Conservation (phyloP, 2,888 invertebrate species). For the Epistrophe eligans region DNA sequence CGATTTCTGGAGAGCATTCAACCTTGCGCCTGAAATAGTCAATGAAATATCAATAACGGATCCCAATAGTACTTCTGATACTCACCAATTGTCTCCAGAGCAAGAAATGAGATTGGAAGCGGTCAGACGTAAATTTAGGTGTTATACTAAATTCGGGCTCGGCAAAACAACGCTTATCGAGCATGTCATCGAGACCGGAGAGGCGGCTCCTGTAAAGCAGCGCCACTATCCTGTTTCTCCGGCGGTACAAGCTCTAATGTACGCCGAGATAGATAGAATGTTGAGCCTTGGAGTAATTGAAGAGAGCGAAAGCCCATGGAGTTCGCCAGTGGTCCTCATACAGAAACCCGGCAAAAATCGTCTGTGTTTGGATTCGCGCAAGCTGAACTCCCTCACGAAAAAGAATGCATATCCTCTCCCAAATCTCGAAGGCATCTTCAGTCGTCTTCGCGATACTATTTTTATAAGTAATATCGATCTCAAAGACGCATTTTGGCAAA, state of each 20-base stretch:
- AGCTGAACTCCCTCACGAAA: background rate
- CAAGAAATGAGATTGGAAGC: too few relatives aligned
- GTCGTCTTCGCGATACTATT: background rate
- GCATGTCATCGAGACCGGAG: too few relatives aligned
- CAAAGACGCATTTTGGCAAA: background rate
- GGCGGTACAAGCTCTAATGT: slow-evolving; percentile 2
- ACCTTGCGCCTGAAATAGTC: background rate
- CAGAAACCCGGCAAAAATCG: background rate
- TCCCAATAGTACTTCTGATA: background rate
- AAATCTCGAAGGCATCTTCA: background rate
- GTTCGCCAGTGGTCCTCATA: slow-evolving; percentile 16
- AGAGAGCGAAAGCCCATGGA: slow-evolving; percentile 14
- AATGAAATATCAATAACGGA: background rate
- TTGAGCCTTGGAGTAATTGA: slow-evolving; percentile 18
- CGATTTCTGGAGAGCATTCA: background rate
- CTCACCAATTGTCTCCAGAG: too few relatives aligned
- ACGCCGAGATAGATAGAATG: slow-evolving; percentile 9
- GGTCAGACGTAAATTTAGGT: too few relatives aligned
- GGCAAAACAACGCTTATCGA: too few relatives aligned
- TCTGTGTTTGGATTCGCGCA: background rate
- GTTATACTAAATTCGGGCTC: too few relatives aligned
- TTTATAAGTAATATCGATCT: background rate
- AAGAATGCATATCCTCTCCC: background rate
- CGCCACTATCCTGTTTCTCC: slow-evolving; percentile 6
- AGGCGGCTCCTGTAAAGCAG: background rate